Evolutionary conservation across 2,113 vertebrate genomes (phyloP).

Genomic region (Eulemur rufifrons): DNA sequence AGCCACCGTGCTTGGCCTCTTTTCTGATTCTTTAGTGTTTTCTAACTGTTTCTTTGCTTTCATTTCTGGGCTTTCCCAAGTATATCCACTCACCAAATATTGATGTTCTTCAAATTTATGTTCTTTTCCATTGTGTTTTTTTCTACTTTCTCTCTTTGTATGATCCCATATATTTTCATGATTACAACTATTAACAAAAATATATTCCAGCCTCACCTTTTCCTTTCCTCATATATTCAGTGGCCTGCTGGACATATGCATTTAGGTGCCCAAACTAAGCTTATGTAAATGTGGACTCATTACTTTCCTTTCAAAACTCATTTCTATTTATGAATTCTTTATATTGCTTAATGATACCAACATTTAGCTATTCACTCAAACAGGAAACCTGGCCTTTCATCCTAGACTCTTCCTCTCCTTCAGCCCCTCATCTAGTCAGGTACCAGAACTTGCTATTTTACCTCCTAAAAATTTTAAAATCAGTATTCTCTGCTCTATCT

Average conservation of each 20-base stretch:
- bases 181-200: background rate
- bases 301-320: background rate
- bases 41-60: background rate
- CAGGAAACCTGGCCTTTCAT: background rate
- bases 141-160: background rate
- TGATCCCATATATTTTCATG: background rate
- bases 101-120: background rate
- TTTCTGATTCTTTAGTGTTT: background rate
- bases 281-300: background rate
- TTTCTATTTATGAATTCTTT: slow-evolving; percentile 17
- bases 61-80: background rate
- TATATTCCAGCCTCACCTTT: background rate
- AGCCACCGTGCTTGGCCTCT: too few relatives aligned
- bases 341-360: background rate
- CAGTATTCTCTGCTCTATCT: background rate
- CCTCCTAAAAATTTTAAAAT: background rate
- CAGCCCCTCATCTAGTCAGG: background rate
- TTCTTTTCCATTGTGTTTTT: background rate
- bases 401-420: background rate
- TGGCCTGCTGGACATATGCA: background rate
- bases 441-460: background rate
- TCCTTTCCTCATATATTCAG: background rate
- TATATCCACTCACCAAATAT: background rate
- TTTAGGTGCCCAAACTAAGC: background rate
- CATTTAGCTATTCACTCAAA: background rate